Evolutionary conservation across 2,113 vertebrate species (phyloP).

Genomic region (Trichomycterus rosablanca): DNA sequence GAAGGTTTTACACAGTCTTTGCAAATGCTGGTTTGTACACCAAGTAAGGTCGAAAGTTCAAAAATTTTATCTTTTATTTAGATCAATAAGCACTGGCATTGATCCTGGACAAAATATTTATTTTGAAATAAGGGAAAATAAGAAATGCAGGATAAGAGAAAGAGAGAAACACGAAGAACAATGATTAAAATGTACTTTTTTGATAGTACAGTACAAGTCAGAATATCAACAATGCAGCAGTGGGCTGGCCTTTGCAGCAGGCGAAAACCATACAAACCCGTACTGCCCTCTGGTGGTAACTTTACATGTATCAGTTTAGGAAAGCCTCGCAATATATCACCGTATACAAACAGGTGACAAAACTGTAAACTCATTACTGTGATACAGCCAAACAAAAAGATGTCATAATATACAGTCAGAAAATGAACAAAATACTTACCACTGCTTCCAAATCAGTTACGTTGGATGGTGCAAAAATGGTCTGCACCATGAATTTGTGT

Average conservation of each 20-base stretch:
- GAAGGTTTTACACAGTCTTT: not conserved
- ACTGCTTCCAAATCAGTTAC: conserved; percentile 82
- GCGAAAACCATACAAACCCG: not conserved
- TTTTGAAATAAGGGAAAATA: not conserved
- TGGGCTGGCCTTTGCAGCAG: not conserved
- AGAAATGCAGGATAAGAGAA: not conserved
- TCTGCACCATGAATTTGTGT: conserved; percentile 93
- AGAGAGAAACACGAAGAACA: not conserved
- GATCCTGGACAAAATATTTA: not conserved
- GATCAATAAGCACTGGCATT: not conserved
- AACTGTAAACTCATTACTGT: no score
- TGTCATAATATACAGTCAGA: not conserved
- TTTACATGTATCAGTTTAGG: not conserved
- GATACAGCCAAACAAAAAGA: not conserved
- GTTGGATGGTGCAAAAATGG: conserved; percentile 79
- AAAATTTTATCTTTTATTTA: not conserved
- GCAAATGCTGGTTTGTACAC: not conserved
- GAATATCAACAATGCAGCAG: not conserved
- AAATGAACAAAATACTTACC: conserved; percentile 64
- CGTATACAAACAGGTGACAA: no score
- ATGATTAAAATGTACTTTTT: not conserved
- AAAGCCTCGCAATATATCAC: no score
- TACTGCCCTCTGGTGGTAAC: conserved; percentile 23
- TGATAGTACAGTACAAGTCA: not conserved
- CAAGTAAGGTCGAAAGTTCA: not conserved